Conservation (phyloP, 2,888 invertebrate genomes). For the Callyntrura sp. region DNA sequence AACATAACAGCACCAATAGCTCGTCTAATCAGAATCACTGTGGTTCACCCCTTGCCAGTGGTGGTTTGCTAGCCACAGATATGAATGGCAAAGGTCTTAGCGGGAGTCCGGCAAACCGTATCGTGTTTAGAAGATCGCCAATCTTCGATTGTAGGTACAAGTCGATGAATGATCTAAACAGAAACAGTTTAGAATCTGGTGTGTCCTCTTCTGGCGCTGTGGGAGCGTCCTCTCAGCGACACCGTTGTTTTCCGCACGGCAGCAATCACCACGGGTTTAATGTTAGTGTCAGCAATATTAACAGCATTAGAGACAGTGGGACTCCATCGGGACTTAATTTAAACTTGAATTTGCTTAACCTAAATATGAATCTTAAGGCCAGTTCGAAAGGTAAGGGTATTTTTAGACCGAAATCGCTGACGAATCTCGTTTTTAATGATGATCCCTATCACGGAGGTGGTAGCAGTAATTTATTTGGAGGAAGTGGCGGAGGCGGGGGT, state of each 20-base stretch:
- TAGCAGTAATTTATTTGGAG: constrained; percentile 28
- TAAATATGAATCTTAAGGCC: constrained; percentile 72
- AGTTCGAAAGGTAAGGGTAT: constrained; percentile 77
- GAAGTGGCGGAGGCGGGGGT: constrained; percentile 62
- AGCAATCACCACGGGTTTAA: constrained; percentile 74
- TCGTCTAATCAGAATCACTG: constrained; percentile 53
- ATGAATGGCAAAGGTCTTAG: constrained; percentile 78
- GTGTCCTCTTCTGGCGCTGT: constrained; percentile 61
- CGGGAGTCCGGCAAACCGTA: constrained; percentile 81
- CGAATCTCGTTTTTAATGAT: constrained; percentile 81
- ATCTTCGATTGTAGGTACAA: constrained; percentile 83
- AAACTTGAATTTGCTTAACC: constrained; percentile 78
- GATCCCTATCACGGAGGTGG: constrained; percentile 47
- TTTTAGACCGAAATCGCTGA: constrained; percentile 82
- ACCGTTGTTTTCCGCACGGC: constrained; percentile 77
- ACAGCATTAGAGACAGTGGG: constrained; percentile 62
- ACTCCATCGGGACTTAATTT: constrained; percentile 66
- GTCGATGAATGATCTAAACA: constrained; percentile 83
- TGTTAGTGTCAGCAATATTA: constrained; percentile 73
- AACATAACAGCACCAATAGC: constrained; percentile 74
- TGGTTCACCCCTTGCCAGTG: constrained; percentile 39
- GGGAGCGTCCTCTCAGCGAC: constrained; percentile 61
- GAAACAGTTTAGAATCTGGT: constrained; percentile 78
- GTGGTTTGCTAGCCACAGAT: constrained; percentile 61
- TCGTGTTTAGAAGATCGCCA: constrained; percentile 81